Evolutionary conservation across 2,797 vertebrate species (phyloP), one percentile per base, ranked within the genome.

Genomic region (Miichthys miiuy): DNA sequence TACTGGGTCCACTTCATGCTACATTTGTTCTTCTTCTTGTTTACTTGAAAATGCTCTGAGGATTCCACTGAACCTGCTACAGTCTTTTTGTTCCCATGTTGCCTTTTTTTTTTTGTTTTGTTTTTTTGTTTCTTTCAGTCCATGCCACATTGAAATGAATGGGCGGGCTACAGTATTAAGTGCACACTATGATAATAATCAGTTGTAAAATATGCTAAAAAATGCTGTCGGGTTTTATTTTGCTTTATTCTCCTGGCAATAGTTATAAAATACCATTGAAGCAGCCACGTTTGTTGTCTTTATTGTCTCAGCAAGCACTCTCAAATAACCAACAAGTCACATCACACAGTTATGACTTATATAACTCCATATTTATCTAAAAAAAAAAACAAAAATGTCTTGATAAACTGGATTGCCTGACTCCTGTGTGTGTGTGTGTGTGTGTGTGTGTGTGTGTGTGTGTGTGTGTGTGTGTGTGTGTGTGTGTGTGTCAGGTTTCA

Each of bases 81-180:
- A 65, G 68, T 82, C 46, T 71, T 71, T 68, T 85, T 73, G 54
- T 82, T 82, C 83, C 75, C 56, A 63, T 71, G 75, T 87, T 90
- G 89, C 86, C 86, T 89, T 81, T 68, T 23, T 44, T 55, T 57
- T 42, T 57, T 51, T 27, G n/a, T 51, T 27, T 61, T 16, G 6
- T 6, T 63, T 74, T 38, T 34, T 34, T 34, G 30, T 38, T 64
- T 79, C 66, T 68, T 3, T 46, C 21, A 34, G 38, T 69, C 61
- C 71, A 74, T 57, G 25, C 72, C 65, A 56, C 34, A 23, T 68
- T 79, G 34, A 38, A 38, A 38, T 38, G 34, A 85, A 80, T 81
- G 87, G 85, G 91, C 72, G 90, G 90, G 89, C 89, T 91, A 83
- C 91, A 91, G 91, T 93, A 91, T 92, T 91, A 91, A 83, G 77